Conservation (phyloP, 2,113 vertebrate genomes). For the Tachysurus vachellii region DNA sequence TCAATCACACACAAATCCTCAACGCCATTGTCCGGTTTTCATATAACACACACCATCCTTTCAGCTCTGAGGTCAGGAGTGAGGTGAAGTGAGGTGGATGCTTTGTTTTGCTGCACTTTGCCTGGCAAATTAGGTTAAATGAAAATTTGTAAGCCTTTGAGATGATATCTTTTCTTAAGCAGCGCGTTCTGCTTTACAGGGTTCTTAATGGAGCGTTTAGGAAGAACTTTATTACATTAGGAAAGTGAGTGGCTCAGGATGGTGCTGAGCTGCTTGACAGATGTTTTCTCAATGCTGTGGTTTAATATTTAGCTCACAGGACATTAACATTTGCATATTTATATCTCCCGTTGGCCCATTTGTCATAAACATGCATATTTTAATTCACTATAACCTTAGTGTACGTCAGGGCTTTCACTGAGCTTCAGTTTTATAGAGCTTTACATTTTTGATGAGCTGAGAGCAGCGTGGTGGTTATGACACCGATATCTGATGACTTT, state of each 20-base stretch:
- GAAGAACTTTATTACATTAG: conserved; percentile 44
- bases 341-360: conserved; percentile 44
- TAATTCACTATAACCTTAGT: neutral
- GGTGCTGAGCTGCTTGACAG: conserved; percentile 42
- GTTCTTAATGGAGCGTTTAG: conserved; percentile 50
- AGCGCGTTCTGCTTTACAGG: conserved; percentile 39
- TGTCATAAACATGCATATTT: conserved; percentile 29
- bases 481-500: too few species aligned
- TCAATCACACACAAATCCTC: conserved; percentile 33
- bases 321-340: conserved; percentile 49
- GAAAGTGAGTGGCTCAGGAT: conserved; percentile 29
- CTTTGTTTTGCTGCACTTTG: neutral
- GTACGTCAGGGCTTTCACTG: neutral
- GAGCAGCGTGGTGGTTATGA: conserved; percentile 43
- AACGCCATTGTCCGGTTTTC: neutral
- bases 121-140: neutral
- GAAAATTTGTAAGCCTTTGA: neutral
- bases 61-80: neutral
- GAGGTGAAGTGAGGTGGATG: too few species aligned
- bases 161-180: neutral
- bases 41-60: neutral
- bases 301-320: conserved; percentile 39
- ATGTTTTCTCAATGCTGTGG: conserved; percentile 46
- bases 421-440: neutral
- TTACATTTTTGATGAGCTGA: conserved; percentile 23